phyloP scores from a whole-genome alignment of 2,113 vertebrate species.

The Odontesthes bonariensis region DNA sequence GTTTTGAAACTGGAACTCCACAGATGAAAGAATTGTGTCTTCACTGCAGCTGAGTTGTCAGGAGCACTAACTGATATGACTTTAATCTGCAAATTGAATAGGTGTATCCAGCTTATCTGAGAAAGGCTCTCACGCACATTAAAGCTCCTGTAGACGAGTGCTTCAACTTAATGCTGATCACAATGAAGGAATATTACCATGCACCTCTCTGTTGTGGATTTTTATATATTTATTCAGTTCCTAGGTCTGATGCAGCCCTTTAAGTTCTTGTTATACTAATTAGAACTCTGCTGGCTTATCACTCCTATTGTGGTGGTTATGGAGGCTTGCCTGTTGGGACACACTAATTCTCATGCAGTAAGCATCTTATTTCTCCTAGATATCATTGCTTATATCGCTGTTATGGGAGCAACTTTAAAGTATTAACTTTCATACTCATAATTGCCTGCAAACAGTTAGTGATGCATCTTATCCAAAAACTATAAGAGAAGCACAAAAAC shows the following conservation, averaged over 20 bases:
- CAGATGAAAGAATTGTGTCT: slow-evolving; percentile 54
- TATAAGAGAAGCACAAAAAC: slow-evolving; percentile 22
- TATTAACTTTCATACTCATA: slow-evolving; percentile 63
- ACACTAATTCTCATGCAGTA: slow-evolving; percentile 63
- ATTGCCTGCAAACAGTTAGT: slow-evolving; percentile 66
- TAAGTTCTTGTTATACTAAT: slow-evolving; percentile 69
- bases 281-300: slow-evolving; percentile 64
- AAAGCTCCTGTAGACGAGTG: slow-evolving; percentile 29
- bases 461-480: slow-evolving; percentile 52
- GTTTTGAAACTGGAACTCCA: slow-evolving; percentile 56
- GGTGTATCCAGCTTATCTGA: slow-evolving; percentile 66
- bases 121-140: slow-evolving; percentile 49
- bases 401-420: slow-evolving; percentile 56
- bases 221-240: slow-evolving; percentile 68
- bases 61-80: slow-evolving; percentile 59
- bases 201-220: slow-evolving; percentile 52
- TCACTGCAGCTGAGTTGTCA: slow-evolving; percentile 59
- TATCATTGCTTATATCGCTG: slow-evolving; percentile 64
- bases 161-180: slow-evolving; percentile 50
- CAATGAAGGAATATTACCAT: slow-evolving; percentile 52
- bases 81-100: slow-evolving; percentile 75
- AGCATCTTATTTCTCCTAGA: slow-evolving; percentile 72
- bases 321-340: slow-evolving; percentile 69
- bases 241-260: slow-evolving; percentile 53
- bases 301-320: slow-evolving; percentile 64